Conservation (phyloP, 2,797 vertebrate genomes). For the Hipposideros larvatus region DNA sequence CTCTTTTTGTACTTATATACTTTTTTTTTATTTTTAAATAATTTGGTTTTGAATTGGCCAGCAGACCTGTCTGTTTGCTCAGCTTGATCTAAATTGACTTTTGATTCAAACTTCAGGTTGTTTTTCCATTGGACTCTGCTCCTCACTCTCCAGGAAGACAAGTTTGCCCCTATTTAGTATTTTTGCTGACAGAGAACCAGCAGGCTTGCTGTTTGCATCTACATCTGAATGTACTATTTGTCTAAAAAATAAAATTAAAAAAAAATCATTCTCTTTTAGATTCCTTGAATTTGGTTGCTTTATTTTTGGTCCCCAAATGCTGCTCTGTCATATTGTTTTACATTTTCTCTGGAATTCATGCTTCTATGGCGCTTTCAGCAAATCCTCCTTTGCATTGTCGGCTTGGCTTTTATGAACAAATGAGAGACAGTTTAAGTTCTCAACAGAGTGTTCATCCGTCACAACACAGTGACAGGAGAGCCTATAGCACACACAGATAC, state of each 20-base stretch:
- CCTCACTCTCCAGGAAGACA: slow-evolving; percentile 5
- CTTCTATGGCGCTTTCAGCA: slow-evolving; percentile 50
- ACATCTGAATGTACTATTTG: slow-evolving; percentile 57
- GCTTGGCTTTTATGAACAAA: slow-evolving; percentile 45
- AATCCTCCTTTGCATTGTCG: neutral
- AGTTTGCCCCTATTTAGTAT: slow-evolving; percentile 40
- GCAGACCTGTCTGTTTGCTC: slow-evolving; percentile 64
- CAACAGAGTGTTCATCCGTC: neutral
- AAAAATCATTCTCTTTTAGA: slow-evolving; percentile 29
- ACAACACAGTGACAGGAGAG: neutral
- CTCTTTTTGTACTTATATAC: slow-evolving; percentile 18
- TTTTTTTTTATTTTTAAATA: slow-evolving; percentile 4
- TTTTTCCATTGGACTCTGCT: slow-evolving; percentile 58
- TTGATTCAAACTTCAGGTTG: slow-evolving; percentile 69
- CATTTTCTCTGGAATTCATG: slow-evolving; percentile 44
- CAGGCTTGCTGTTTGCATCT: slow-evolving; percentile 60
- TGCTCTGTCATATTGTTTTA: slow-evolving; percentile 34
- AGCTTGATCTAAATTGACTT: slow-evolving; percentile 75
- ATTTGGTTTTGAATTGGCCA: slow-evolving; percentile 62
- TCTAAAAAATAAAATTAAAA: slow-evolving; percentile 4
- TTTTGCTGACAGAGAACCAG: slow-evolving; percentile 67
- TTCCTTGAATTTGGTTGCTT: slow-evolving; percentile 51
- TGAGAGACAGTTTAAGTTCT: neutral
- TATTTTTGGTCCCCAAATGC: slow-evolving; percentile 12
- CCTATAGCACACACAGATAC: neutral